Evolutionary conservation across 2,888 invertebrate species (phyloP).

Genomic region (Scaptodrosophila latifasciaeformis): DNA sequence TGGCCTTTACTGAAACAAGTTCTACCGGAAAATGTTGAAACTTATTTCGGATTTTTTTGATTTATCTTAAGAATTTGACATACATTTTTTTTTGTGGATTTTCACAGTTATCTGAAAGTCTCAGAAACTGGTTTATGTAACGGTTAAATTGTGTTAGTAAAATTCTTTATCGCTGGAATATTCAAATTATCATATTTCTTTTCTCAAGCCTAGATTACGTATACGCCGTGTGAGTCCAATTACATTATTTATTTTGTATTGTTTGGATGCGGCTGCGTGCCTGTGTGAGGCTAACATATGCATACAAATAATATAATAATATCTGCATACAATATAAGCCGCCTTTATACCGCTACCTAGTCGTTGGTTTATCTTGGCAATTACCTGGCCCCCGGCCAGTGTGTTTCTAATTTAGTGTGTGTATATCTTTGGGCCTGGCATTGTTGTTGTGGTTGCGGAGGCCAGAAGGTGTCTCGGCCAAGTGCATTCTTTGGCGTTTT

Average conservation of each 20-base stretch:
- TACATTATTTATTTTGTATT: too few relatives aligned
- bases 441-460: conserved; percentile 9
- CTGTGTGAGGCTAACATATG: conserved; percentile 3
- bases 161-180: conserved; percentile 9
- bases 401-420: too few relatives aligned
- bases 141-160: conserved; percentile 5
- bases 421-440: conserved; percentile 2
- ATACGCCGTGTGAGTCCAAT: conserved; percentile 62
- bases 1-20: too few relatives aligned
- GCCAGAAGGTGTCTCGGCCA: neutral
- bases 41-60: neutral
- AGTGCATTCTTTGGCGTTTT: conserved; percentile 6
- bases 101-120: neutral
- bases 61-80: too few relatives aligned
- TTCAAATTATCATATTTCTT: conserved; percentile 8
- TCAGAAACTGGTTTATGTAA: conserved; percentile 45
- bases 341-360: too few relatives aligned
- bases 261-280: conserved; percentile 1
- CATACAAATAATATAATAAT: conserved; percentile 10
- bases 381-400: neutral
- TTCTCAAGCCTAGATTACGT: conserved; percentile 63
- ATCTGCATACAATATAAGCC: conserved; percentile 20
- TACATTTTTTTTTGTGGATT: too few relatives aligned
- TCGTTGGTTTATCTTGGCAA: too few relatives aligned
- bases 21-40: neutral